These are phyloP conservation scores for Aphelocoma californica DNA, from an alignment of 2,797 vertebrate genomes.

Conservation along the genomic window DNA sequence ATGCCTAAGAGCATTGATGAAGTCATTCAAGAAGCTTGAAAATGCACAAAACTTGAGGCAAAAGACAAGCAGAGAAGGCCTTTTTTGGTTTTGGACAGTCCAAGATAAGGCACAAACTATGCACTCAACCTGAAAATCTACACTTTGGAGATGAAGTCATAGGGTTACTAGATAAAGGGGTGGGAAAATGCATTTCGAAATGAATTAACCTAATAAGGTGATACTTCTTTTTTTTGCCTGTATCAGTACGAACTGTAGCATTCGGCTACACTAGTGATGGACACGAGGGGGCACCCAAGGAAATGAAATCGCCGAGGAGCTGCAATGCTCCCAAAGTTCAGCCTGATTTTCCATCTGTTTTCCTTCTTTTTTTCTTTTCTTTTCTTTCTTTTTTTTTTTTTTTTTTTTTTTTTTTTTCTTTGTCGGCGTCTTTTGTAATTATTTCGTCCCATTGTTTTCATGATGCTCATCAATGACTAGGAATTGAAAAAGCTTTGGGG, in stretches of 20 bases:
- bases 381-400: too few species aligned
- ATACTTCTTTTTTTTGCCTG: background rate
- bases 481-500: background rate
- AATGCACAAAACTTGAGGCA: background rate
- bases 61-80: background rate
- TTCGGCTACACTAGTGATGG: background rate
- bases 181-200: background rate
- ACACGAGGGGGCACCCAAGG: conserved; percentile 53
- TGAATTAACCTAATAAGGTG: conserved; percentile 19
- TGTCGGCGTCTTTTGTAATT: background rate
- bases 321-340: background rate
- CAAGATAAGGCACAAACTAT: background rate
- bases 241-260: background rate
- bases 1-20: background rate
- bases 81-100: background rate
- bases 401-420: too few species aligned
- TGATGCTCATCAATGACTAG: background rate
- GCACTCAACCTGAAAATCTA: background rate
- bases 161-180: background rate
- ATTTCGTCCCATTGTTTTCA: background rate
- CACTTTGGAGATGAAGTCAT: background rate
- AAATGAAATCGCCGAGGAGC: conserved; percentile 3
- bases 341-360: background rate
- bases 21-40: background rate
- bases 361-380: too few species aligned